These are phyloP conservation scores for Eulemur rufifrons DNA, from an alignment of 2,113 vertebrate genomes.

Conservation along the genomic window DNA sequence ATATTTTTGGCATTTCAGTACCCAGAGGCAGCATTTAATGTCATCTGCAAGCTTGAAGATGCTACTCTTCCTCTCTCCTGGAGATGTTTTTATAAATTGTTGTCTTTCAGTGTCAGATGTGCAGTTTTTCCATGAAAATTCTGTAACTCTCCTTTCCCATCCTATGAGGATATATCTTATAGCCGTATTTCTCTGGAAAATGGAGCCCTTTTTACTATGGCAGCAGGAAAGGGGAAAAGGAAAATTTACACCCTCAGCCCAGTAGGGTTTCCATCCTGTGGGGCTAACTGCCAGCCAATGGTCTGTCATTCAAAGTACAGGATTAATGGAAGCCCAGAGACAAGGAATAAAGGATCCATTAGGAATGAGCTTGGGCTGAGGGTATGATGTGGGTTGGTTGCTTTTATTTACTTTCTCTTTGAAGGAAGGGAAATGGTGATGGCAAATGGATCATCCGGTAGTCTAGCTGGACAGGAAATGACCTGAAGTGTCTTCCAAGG, in stretches of 20 bases:
- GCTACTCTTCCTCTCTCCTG: background rate
- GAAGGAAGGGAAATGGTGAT: background rate
- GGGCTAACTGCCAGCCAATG: background rate
- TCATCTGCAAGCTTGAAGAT: background rate
- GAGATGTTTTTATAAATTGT: background rate
- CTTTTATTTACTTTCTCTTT: conserved; percentile 40
- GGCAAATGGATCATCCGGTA: background rate
- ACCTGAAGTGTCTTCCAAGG: background rate
- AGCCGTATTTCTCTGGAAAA: background rate
- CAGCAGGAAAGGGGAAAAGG: background rate
- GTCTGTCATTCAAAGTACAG: background rate
- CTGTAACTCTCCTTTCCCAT: background rate
- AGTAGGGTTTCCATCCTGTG: accelerated
- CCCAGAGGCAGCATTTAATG: background rate
- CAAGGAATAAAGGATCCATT: background rate
- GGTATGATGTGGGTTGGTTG: background rate
- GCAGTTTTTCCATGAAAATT: background rate
- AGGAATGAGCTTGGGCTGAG: background rate
- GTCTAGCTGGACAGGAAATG: background rate
- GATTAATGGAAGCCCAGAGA: background rate
- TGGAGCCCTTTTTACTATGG: background rate
- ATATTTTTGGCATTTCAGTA: background rate
- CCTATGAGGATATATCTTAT: background rate
- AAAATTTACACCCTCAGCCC: background rate
- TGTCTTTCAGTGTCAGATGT: background rate